Evolutionary conservation across 2,113 vertebrate genomes (phyloP).

Genomic region (Serinus canaria): DNA sequence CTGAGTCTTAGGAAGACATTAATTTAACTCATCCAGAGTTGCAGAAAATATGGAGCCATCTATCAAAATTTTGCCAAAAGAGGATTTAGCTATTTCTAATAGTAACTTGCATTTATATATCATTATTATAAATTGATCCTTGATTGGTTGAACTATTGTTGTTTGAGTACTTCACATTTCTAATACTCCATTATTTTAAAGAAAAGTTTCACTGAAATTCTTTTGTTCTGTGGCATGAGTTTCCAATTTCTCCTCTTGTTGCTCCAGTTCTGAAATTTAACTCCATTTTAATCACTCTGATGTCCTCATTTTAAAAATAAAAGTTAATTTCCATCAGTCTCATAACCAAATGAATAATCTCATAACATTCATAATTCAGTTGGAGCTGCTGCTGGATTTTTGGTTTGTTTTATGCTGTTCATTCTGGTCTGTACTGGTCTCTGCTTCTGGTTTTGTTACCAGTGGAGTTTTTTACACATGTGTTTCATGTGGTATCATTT

Average conservation of each 20-base stretch:
- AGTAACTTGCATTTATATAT: neutral
- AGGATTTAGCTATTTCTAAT: neutral
- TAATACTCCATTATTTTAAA: neutral
- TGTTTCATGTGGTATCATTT: neutral
- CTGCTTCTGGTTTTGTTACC: neutral
- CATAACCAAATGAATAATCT: neutral
- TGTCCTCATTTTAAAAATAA: neutral
- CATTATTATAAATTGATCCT: neutral
- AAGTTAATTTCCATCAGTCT: neutral
- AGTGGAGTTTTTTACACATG: neutral
- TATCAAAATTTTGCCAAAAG: neutral
- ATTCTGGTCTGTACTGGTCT: neutral
- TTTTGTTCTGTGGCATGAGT: neutral
- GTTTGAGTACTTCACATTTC: neutral
- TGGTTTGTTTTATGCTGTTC: neutral
- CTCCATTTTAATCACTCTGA: neutral
- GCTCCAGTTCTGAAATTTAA: neutral
- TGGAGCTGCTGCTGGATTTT: neutral
- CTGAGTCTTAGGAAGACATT: neutral
- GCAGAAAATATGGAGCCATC: neutral
- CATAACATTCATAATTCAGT: neutral
- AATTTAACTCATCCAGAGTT: neutral
- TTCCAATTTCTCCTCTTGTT: neutral
- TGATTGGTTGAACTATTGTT: neutral
- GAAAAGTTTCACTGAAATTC: neutral